Conservation (phyloP, 1,140 invertebrate genomes). For the Bilobella aurantiaca region DNA sequence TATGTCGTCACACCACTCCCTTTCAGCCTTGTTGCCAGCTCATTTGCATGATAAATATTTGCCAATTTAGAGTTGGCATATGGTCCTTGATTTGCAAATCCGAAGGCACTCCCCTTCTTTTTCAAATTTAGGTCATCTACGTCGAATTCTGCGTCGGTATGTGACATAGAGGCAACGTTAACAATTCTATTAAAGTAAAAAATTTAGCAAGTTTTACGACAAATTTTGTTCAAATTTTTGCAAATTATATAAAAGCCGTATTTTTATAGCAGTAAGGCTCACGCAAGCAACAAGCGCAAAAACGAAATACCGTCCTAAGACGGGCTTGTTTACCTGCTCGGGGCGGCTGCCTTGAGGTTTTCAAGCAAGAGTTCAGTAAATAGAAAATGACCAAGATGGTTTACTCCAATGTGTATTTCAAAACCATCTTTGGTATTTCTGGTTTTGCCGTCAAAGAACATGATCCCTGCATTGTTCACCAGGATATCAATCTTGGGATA, state of each 20-base stretch:
- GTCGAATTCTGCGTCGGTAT: conserved; percentile 42
- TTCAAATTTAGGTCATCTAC: conserved; percentile 41
- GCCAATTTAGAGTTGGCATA: conserved; percentile 42
- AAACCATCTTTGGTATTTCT: conserved; percentile 63
- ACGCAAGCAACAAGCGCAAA: no score
- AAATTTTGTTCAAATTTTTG: not conserved
- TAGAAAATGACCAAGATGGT: conserved; percentile 21
- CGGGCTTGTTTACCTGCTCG: not conserved
- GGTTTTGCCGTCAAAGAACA: conserved; percentile 45
- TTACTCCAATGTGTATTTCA: conserved; percentile 66
- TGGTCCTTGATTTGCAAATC: conserved; percentile 36
- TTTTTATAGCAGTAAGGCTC: not conserved
- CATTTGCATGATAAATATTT: not conserved
- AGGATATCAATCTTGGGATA: conserved; percentile 57
- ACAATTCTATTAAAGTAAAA: conserved; percentile 32
- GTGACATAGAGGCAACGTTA: conserved; percentile 35
- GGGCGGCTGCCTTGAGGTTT: not conserved
- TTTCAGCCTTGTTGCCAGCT: not conserved
- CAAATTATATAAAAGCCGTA: not conserved
- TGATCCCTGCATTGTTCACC: conserved; percentile 48
- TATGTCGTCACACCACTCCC: not conserved
- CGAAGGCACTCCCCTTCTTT: conserved; percentile 25
- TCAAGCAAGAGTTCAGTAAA: conserved; percentile 15
- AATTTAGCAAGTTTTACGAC: not conserved
- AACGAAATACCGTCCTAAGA: no score